Evolutionary conservation across 2,797 vertebrate genomes (phyloP), one percentile per base, ranked within the genome.

Genomic region (Paratrypauchen microcephalus): DNA sequence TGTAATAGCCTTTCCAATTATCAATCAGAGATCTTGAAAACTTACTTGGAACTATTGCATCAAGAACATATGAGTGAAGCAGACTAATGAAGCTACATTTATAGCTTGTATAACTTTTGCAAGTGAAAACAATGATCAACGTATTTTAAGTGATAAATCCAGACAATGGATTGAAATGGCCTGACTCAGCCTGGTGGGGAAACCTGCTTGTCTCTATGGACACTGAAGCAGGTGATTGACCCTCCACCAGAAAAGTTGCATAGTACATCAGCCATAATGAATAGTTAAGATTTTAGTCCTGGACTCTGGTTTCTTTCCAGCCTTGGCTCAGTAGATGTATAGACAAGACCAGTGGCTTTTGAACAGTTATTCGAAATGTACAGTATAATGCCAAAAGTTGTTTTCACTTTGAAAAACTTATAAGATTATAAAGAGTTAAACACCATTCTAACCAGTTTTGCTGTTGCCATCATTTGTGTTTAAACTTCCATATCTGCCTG

Each of bases 401-500:
- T 13, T 56, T 56, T 26, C 23, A 56, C 13, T 23, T 56, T 9
- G 23, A 24, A 15, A 26, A 15, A 15, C 12, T 4, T 15, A n/a
- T n/a, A 23, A 26, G 12, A 26, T 26, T 24, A 15, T 56, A 8
- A 21, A 55, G 52, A 55, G 52, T 24, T 55, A 36, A 55, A 55
- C 23, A 56, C 5, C 54, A 56, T 56, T 24, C 56, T 30, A 59
- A 19, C 28, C 11, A 36, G 15, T 32, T 19, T 11, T 36, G 16
- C 9, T 3, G 19, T 32, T 60, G 6, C 69, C 73, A 67, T 82
- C 70, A 73, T 54, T 73, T 70, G 69, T 63, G 59, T 58, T 59
- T 71, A 68, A 32, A 16, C 73, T 71, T 63, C 61, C 48, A 2
- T 75, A 77, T 83, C 73, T 83, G 54, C 71, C 76, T 73, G 78